phyloP scores from a whole-genome alignment of 2,888 invertebrate species.

The Cyclophora albipunctata region DNA sequence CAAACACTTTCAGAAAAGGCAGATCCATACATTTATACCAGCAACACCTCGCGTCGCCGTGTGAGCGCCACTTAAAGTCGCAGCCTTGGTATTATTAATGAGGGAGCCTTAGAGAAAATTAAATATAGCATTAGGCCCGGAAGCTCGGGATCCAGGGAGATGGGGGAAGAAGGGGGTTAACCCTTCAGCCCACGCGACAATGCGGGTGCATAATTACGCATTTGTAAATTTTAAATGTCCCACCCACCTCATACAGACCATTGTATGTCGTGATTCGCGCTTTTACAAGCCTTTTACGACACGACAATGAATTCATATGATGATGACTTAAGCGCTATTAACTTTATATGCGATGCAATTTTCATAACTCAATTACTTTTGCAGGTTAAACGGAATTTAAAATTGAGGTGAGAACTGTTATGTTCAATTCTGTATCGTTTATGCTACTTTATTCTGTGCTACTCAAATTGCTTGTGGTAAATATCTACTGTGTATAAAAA shows the following conservation, averaged over 20 bases:
- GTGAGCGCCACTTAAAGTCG: slow-evolving; percentile 75
- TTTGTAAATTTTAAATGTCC: slow-evolving; percentile 75
- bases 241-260: slow-evolving; percentile 69
- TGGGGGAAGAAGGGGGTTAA: slow-evolving; percentile 46
- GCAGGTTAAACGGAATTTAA: slow-evolving; percentile 4
- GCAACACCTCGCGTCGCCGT: slow-evolving; percentile 48
- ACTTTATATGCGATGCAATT: slow-evolving; percentile 52
- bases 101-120: slow-evolving; percentile 75
- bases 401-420: too few species aligned
- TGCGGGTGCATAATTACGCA: slow-evolving; percentile 76
- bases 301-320: slow-evolving; percentile 54
- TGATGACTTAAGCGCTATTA: slow-evolving; percentile 55
- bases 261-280: slow-evolving; percentile 72
- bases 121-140: slow-evolving; percentile 76
- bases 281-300: slow-evolving; percentile 55
- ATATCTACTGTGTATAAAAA: too few species aligned
- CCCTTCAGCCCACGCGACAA: slow-evolving; percentile 68
- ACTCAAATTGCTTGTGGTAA: too few species aligned
- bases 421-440: too few species aligned
- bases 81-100: slow-evolving; percentile 73
- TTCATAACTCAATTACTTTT: slow-evolving; percentile 30
- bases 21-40: slow-evolving; percentile 39
- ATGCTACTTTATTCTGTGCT: too few species aligned
- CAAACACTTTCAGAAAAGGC: background rate
- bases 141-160: slow-evolving; percentile 57